Conservation (phyloP, 2,888 invertebrate genomes). For the Dyspetes luteomarginatus region DNA sequence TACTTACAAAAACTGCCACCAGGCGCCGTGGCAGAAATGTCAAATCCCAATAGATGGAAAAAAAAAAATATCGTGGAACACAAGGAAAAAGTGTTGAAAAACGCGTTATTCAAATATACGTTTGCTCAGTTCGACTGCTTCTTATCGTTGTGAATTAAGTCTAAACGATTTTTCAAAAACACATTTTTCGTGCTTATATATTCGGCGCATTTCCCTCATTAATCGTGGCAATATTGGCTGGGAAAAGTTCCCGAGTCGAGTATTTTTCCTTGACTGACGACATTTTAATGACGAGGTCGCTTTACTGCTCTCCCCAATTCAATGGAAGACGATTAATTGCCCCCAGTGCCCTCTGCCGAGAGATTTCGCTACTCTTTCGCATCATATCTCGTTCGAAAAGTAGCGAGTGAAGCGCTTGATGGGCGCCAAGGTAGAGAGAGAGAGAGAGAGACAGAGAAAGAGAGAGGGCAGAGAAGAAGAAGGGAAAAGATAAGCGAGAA, state of each 20-base stretch:
- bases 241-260: background rate
- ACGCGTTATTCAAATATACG: background rate
- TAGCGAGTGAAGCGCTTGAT: slow-evolving; percentile 16
- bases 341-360: background rate
- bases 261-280: slow-evolving; percentile 21
- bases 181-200: background rate
- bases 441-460: background rate
- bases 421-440: background rate
- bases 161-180: background rate
- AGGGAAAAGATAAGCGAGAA: slow-evolving; percentile 49
- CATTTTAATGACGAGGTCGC: slow-evolving; percentile 40
- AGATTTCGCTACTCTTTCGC: slow-evolving; percentile 24
- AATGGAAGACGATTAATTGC: slow-evolving; percentile 56
- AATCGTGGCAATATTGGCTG: background rate
- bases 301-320: slow-evolving; percentile 5
- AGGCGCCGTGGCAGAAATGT: background rate
- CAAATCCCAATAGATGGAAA: background rate
- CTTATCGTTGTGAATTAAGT: background rate
- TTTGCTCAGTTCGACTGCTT: background rate
- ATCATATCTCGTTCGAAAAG: slow-evolving; percentile 20
- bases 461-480: slow-evolving; percentile 23
- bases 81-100: background rate
- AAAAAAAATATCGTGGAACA: background rate
- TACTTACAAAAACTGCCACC: too few species aligned
- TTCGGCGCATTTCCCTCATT: background rate